Base-by-base conservation (phyloP, 2,888 invertebrate species). In the Drosophila ochracea region DNA sequence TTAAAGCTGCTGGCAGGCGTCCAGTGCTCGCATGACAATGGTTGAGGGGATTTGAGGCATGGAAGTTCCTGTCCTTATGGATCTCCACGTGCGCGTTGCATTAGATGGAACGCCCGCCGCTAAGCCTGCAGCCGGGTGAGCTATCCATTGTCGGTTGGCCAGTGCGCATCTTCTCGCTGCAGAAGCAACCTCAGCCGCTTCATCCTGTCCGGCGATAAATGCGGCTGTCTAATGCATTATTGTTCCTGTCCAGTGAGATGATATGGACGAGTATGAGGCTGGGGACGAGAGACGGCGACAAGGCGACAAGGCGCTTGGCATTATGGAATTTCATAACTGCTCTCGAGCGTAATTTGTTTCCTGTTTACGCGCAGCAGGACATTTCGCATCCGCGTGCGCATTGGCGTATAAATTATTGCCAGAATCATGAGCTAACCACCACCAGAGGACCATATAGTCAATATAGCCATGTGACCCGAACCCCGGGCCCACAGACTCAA, bases 291-390 rank as follows among this genome's bases (percentile, higher is more conserved):
- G 30, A 25, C 30, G 33, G 35, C 13, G 59, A 50, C 60, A 71
- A 75, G 76, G 66, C 67, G 73, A 50, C 60, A 71, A 75, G 76
- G 66, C 67, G 73, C 58, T 54, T 55, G 76, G 64, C 82, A 85
- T 78, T 88, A 86, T 88, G 89, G 87, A 87, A 83, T 84, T 87
- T 84, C 83, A 87, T 89, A 87, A 84, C 84, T 84, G 88, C 89
- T 88, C 87, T 87, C 84, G 83, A 84, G 84, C 84, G 86, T 90
- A 92, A 92, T 92, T 92, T 92, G 92, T 91, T 92, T 92, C 92
- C 92, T 91, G 88, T 91, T 91, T 90, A 83, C 88, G 88, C 88
- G 80, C 88, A 89, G 88, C 88, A 89, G 88, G 88, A 88, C 83
- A 89, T 88, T 73, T 79, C 74, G 71, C 65, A 84, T 84, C 82